Percentiles rank a stretch among this genome's conserved stretches.
These are phyloP conservation scores for Onychostruthus taczanowskii DNA, from an alignment of 2,113 vertebrate genomes.

Conservation along the genomic window DNA sequence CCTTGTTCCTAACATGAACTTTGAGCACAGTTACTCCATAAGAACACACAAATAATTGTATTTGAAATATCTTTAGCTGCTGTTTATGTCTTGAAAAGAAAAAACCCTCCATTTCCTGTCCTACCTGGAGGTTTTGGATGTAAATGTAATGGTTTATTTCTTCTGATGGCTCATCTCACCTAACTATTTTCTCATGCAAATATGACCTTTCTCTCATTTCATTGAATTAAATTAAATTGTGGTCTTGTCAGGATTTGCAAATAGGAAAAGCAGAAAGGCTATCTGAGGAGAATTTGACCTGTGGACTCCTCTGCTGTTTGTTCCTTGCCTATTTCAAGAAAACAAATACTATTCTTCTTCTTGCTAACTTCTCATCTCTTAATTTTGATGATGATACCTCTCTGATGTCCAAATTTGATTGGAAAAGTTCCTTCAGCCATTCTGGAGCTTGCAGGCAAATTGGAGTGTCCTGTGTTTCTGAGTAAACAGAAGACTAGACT, in stretches of 20 bases:
- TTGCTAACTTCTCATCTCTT: not conserved
- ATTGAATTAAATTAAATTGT: slow-evolving; percentile 46
- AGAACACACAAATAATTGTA: not conserved
- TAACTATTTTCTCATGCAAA: slow-evolving; percentile 59
- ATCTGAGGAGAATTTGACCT: not conserved
- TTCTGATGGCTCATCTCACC: slow-evolving; percentile 16
- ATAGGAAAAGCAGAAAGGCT: not conserved
- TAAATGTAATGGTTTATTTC: not conserved
- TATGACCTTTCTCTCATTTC: slow-evolving; percentile 53
- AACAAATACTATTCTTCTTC: not conserved
- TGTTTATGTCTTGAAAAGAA: not conserved
- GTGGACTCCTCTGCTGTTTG: not conserved
- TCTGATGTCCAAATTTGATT: not conserved
- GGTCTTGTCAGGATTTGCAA: slow-evolving; percentile 18
- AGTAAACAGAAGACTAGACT: not conserved
- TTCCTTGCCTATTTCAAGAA: not conserved
- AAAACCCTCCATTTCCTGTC: not conserved
- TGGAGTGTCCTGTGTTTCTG: not conserved
- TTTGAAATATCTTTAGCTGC: not conserved
- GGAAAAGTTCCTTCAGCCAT: not conserved
- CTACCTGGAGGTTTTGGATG: not conserved
- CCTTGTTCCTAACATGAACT: not conserved
- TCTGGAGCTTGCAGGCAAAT: not conserved
- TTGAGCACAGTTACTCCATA: not conserved
- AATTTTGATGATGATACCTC: not conserved